Evolutionary conservation across 2,797 vertebrate species (phyloP), one percentile per base, ranked within the genome.

Genomic region (Steatocranus sp.): DNA sequence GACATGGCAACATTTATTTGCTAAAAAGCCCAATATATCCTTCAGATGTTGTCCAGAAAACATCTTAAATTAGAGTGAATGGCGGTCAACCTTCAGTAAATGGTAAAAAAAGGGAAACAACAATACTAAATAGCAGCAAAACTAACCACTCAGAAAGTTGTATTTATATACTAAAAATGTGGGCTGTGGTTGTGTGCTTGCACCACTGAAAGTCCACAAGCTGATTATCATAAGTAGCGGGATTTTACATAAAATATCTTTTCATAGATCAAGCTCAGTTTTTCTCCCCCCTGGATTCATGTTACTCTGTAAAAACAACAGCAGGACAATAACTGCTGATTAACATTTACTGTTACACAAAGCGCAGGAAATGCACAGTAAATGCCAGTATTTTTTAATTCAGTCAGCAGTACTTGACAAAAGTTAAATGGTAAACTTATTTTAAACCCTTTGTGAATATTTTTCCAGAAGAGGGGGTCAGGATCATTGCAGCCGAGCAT

Each of bases 381-480:
- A 27, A 66, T 58, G 23, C 7, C 46, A 79, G 48, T 78, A 14
- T 82, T 80, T 84, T 70, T 79, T 41, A 56, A 46, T 68, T 48
- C 11, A 54, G 23, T 11, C 51, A 25, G 43, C 10, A 32, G 2
- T 30, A 76, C 32, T 30, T 73, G 25, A 48, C 25, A 49, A 73
- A 49, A 18, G 17, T 32, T 14, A 73, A 49, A 73, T n/a, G 17
- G 43, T 48, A 73, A 73, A 48, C 68, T 73, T 46, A n/a, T 48
- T 48, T 30, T 41, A 80, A 76, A 75, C 48, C 75, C 20, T 84
- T 83, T 78, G 56, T 58, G 78, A 88, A 81, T 75, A 84, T 82
- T 88, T 88, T 90, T 61, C 93, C 92, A 94, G 88, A 90, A 95
- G 93, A 89, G 83, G 91, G 91, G 81, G 90, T 89, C 87, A 91